A percentile compares a stretch with the other conserved stretches of the same genome.
phyloP scores from a whole-genome alignment of 37 sponge, comb jelly and placozoan species.

The Petrosia ficiformis region DNA sequence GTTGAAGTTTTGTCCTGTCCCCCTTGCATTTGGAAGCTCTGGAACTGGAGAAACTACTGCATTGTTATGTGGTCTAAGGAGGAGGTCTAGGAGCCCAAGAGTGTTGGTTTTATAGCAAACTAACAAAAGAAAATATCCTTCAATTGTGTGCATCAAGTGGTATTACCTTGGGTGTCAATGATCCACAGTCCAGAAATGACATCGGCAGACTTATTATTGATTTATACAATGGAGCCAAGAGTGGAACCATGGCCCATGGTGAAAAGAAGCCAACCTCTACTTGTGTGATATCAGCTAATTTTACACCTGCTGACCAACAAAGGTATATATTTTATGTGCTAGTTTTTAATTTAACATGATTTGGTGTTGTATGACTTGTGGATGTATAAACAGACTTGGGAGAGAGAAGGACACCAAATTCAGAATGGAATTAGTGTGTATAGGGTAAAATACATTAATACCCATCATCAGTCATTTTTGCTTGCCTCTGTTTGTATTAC shows the following conservation, averaged over 20 bases:
- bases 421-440: too few relatives aligned
- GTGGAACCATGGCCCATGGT: background rate
- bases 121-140: background rate
- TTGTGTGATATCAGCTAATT: background rate
- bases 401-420: too few relatives aligned
- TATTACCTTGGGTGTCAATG: background rate
- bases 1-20: slow-evolving; percentile 3
- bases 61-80: slow-evolving; percentile 6
- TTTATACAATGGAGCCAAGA: background rate
- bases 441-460: too few relatives aligned
- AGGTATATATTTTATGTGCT: too few relatives aligned
- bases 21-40: slow-evolving; percentile 4
- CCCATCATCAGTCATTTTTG: too few relatives aligned
- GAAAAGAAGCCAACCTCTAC: background rate
- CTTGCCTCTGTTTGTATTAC: too few relatives aligned
- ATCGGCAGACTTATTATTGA: background rate
- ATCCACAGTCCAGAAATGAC: background rate
- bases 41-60: slow-evolving; percentile 24
- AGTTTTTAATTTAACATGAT: too few relatives aligned
- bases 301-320: background rate
- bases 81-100: background rate
- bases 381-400: too few relatives aligned
- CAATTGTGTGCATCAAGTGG: background rate
- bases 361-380: too few relatives aligned
- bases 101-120: background rate